Evolutionary conservation across 2,888 invertebrate species (phyloP), one percentile per base, ranked within the genome.

Genomic region (Leptinotarsa peninsularis): DNA sequence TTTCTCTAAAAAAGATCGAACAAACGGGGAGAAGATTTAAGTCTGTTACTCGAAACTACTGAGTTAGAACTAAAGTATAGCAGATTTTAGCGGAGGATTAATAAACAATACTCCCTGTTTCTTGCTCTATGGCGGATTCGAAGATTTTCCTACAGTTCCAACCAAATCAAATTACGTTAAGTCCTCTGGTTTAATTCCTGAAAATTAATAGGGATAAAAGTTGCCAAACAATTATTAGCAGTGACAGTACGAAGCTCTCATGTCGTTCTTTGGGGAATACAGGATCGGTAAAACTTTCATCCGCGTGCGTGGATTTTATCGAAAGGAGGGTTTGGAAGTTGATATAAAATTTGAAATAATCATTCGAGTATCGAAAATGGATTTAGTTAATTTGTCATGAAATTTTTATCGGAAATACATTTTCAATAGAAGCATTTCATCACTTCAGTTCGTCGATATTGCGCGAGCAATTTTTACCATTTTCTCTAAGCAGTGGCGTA

Each of bases 81-180:
- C 79, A 79, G 81, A 82, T 81, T 81, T 80, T 79, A 79, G 74
- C 76, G 78, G 77, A 70, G 80, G 81, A 81, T 81, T 81, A 81
- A 81, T 81, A 81, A 81, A 79, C 81, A 81, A 81, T 81, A 81
- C 80, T 76, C 78, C 71, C 75, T 71, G 76, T 77, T 76, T 76
- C 76, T 78, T 80, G 76, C 73, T 74, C 69, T 75, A 78, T 76
- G 79, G 76, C 50, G 72, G 79, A 80, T 75, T 52, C 78, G 75
- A 78, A 74, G 74, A 76, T 73, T 80, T 73, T 77, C 77, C 73
- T 80, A 77, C 76, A 75, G 73, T 80, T 77, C 77, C 77, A 73
- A 75, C 77, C 80, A 72, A 77, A 80, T 80, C 80, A 74, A 80
- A 80, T 80, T 78, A 80, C 77, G 76, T 60, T 77, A 78, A 80